Evolutionary conservation across 2,113 vertebrate species (phyloP), one percentile per base, ranked within the genome.

Genomic region (Halcyon malimbica): DNA sequence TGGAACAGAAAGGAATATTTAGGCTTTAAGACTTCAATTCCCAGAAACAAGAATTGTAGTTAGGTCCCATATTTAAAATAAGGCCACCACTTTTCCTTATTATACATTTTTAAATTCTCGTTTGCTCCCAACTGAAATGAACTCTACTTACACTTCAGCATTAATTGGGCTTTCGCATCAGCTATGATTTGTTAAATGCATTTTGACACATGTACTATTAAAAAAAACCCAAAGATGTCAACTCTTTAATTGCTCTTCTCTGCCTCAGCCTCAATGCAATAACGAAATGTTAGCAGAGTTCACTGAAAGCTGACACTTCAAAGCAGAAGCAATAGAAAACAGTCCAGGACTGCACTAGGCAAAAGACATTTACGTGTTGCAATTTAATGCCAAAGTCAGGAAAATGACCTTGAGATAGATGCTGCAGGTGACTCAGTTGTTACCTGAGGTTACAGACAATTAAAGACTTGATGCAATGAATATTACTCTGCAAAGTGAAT

Each of bases 1-100:
- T 99, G 93, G 24, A 89, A 93, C 59, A 96, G 78, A 93, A 53
- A 68, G 19, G 51, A 96, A 35, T 29, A 75, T 70, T 87, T 68
- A 74, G 39, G 39, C 37, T 96, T 80, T 69, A 88, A 74, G 46
- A 62, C 12, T 65, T 76, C n/a, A 59, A 0, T 67, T 85, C 65
- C 89, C 54, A 81, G 41, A 75, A 82, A 24, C 3, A 69, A 41
- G 7, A 89, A 10, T 7, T 91, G 54, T 57, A 91, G 39, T 46
- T 82, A 89, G 9, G 35, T 59, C 23, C 39, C 76, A 2, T 13
- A 89, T 39, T 28, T 63, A 84, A 91, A 89, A 42, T 51, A 73
- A 91, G 39, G 16, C 53, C 93, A 59, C 5, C 12, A 24, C 6
- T 53, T 91, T 41, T 64, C 84, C 44, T 87, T 89, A 53, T 35